phyloP scores from a whole-genome alignment of 2,113 vertebrate species.

The Dipodomys stephensi region DNA sequence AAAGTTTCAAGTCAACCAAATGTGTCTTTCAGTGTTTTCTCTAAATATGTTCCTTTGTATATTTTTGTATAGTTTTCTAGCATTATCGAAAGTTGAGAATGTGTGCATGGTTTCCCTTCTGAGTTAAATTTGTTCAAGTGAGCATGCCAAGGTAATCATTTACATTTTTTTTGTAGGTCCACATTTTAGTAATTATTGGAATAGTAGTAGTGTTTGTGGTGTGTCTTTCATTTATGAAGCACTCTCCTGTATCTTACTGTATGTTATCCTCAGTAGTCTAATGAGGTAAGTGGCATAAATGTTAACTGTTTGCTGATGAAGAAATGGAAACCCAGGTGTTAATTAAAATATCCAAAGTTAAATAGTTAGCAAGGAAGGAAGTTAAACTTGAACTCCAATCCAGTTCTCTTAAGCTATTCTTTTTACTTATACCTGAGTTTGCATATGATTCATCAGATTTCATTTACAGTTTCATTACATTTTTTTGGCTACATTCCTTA shows the following conservation, averaged over 20 bases:
- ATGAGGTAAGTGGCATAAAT: not conserved
- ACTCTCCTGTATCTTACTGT: not conserved
- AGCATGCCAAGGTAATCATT: conserved; percentile 52
- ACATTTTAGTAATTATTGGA: conserved; percentile 25
- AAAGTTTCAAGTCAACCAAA: conserved; percentile 43
- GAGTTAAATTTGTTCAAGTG: conserved; percentile 27
- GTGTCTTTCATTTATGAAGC: not conserved
- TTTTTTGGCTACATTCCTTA: not conserved
- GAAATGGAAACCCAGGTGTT: conserved; percentile 21
- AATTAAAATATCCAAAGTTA: not conserved
- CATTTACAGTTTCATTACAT: not conserved
- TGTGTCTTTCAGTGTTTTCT: conserved; percentile 60
- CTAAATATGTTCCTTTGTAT: conserved; percentile 21
- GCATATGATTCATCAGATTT: not conserved
- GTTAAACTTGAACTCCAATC: not conserved
- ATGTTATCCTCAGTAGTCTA: not conserved
- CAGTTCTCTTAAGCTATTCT: not conserved
- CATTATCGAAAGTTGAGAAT: conserved; percentile 38
- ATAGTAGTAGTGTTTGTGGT: not conserved
- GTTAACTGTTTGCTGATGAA: conserved; percentile 27
- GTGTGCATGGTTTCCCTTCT: conserved; percentile 60
- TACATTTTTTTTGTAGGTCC: conserved; percentile 40
- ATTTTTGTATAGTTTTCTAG: conserved; percentile 50
- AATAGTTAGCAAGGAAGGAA: not conserved
- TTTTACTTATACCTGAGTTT: conserved; percentile 4